phyloP scores from a whole-genome alignment of 1,140 invertebrate genomes.

The Aphidius gifuensis region DNA sequence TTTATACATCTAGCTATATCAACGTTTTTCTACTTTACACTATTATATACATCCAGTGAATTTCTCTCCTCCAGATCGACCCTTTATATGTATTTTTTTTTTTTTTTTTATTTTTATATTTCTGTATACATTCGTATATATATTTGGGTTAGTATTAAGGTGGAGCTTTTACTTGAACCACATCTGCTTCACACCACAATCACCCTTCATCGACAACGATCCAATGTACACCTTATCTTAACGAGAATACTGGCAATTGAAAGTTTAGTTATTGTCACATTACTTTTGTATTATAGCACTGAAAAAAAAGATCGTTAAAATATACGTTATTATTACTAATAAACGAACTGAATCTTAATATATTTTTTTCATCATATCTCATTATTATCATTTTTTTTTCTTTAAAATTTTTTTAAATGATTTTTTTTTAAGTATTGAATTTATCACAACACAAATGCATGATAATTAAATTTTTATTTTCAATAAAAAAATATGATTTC shows the following conservation, averaged over 20 bases:
- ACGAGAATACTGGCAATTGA: slow-evolving; percentile 35
- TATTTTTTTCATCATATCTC: no score
- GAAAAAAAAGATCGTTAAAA: no score
- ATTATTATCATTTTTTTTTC: no score
- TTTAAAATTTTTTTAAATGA: no score
- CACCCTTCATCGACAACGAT: background rate
- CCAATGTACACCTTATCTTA: slow-evolving; percentile 35
- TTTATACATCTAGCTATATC: no score
- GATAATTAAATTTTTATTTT: no score
- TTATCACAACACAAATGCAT: no score
- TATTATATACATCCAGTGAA: background rate
- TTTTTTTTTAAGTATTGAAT: no score
- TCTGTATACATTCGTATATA: slow-evolving; percentile 6
- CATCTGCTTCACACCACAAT: background rate
- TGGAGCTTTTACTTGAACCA: background rate
- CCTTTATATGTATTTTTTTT: background rate
- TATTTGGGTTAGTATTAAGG: slow-evolving; percentile 19
- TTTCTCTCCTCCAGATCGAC: background rate
- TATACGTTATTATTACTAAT: no score
- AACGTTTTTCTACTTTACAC: slow-evolving; percentile 9
- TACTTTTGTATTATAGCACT: slow-evolving; percentile 17
- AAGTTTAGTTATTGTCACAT: slow-evolving; percentile 38
- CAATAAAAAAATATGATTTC: no score
- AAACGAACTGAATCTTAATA: no score
- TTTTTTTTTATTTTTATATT: slow-evolving; percentile 3